A percentile compares a stretch with the other conserved stretches of the same genome.
Evolutionary conservation across 35 echinoderm and acorn worm genomes (phyloP).

Genomic region (Lytechinus pictus): DNA sequence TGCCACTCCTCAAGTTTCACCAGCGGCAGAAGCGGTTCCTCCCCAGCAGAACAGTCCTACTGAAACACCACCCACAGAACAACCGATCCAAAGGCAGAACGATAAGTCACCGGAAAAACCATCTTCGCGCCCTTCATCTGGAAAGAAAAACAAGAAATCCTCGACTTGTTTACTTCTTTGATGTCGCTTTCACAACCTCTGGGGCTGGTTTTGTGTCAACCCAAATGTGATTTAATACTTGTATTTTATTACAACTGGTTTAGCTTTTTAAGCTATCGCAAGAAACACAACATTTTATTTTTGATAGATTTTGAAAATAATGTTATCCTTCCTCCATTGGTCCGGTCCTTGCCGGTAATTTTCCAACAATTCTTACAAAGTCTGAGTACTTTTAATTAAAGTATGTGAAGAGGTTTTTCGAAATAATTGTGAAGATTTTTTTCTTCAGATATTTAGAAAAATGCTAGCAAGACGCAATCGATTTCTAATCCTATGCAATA

Average conservation of each 20-base stretch:
- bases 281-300: no score
- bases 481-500: no score
- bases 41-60: background rate
- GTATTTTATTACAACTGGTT: background rate
- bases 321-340: no score
- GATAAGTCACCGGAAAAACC: background rate
- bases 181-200: background rate
- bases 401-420: no score
- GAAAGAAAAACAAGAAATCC: background rate
- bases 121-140: background rate
- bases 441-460: no score
- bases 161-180: background rate
- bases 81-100: background rate
- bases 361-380: no score
- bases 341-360: no score
- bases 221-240: background rate
- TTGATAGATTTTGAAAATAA: no score
- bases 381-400: no score
- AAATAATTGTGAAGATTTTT: no score
- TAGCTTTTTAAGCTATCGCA: background rate
- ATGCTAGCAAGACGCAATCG: no score
- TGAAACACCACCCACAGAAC: background rate
- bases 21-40: background rate
- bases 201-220: background rate
- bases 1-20: background rate